Conservation (phyloP, 2,888 invertebrate species). For the Phasia obesa region DNA sequence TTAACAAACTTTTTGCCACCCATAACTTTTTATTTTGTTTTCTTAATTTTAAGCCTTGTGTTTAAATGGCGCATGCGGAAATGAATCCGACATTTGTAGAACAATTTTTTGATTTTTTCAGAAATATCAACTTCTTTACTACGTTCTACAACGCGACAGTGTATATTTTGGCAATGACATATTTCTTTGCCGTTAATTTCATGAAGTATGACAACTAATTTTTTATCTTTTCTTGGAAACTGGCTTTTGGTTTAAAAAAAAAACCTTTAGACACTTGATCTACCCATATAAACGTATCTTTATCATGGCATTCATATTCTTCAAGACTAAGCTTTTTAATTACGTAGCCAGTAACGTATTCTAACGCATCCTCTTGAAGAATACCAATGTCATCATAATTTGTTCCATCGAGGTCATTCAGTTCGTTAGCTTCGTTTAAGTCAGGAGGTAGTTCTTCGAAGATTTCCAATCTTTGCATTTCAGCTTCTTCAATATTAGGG, state of each 20-base stretch:
- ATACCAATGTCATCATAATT: neutral
- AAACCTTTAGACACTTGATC: neutral
- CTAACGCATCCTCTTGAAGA: neutral
- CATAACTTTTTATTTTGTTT: neutral
- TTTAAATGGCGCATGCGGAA: neutral
- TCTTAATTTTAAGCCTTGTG: neutral
- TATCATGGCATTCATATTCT: conserved; percentile 1
- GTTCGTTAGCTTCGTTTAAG: neutral
- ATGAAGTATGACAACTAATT: neutral
- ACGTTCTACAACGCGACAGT: neutral
- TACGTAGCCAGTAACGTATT: neutral
- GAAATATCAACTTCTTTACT: neutral
- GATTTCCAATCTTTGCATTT: neutral
- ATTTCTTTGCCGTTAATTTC: neutral
- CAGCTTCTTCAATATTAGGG: neutral
- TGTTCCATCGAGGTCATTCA: neutral
- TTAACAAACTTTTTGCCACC: neutral
- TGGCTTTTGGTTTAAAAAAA: too few species aligned
- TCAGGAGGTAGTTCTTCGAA: neutral
- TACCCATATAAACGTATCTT: neutral
- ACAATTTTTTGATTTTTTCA: neutral
- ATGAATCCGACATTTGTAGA: conserved; percentile 7
- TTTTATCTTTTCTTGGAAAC: neutral
- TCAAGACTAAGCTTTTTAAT: neutral
- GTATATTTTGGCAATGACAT: neutral